Base-by-base conservation (phyloP, 2,888 invertebrate species). In the Acleris sparsana region DNA sequence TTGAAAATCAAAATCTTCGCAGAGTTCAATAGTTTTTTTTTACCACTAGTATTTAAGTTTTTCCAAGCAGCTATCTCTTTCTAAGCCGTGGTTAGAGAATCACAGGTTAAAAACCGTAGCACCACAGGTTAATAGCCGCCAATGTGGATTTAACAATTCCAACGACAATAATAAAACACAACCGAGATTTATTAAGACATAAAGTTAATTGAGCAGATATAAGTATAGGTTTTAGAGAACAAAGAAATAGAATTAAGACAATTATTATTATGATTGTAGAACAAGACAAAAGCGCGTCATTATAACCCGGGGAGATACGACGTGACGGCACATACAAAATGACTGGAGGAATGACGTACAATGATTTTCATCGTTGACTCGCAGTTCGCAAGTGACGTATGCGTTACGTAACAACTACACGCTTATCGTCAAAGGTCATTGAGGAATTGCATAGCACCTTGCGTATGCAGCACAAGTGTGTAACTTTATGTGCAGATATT, bases 391-490 rank as follows among this genome's bases (percentile, higher is more conserved):
- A 22, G 6, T 65, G 64, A 64, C 55, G 64, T 55, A 18, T 18
- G 49, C 9, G 39, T 59, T 63, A 53, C 39, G 48, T 64, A 64
- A 60, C 58, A 4, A 25, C n/a, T 39, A 39, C 9, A 39, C 25
- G 25, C 57, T 33, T 53, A 53, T 55, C 53, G 25, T 5, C 33
- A 59, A 63, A 58, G 58, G 58, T 64, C 55, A 55, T 43, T 44
- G 51, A 29, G n/a, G 44, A 33, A 58, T 46, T 46, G 52, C 53
- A 58, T 53, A 44, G 57, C 46, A 17, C 16, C 25, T n/a, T 25
- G 25, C 20, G 25, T 39, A 53, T 6, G 33, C 22, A 56, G 46
- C 16, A n/a, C 39, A 39, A 39, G 4, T 13, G 39, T 3, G 46
- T 46, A 44, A 44, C 33, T 33, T 39, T 39, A 39, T 39, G 13